phyloP scores from a whole-genome alignment of 1,140 invertebrate genomes.

The Drosophila nebulosa region DNA sequence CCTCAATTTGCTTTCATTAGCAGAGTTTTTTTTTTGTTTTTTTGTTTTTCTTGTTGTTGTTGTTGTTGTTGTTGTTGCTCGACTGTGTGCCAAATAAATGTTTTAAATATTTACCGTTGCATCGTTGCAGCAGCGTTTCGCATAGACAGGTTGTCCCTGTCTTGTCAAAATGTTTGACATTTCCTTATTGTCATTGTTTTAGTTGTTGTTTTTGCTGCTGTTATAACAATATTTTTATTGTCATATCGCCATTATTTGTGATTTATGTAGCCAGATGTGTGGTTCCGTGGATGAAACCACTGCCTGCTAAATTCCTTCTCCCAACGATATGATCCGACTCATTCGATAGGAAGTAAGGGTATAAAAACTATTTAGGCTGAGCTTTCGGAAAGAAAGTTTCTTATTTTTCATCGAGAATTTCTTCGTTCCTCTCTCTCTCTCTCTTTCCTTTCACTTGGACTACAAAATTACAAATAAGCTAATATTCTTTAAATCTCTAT shows the following conservation, averaged over 20 bases:
- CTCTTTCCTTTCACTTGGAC: too few species aligned
- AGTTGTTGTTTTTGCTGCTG: neutral
- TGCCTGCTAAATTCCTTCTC: too few species aligned
- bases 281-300: too few species aligned
- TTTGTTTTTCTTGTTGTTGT: neutral
- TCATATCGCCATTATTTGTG: neutral
- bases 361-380: too few species aligned
- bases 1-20: slow-evolving; percentile 9
- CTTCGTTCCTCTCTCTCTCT: too few species aligned
- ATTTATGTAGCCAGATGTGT: neutral
- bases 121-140: neutral
- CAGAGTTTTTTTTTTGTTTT: neutral
- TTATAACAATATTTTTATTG: neutral
- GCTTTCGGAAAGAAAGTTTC: too few species aligned
- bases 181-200: slow-evolving; percentile 4
- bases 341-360: too few species aligned
- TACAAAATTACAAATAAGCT: too few species aligned
- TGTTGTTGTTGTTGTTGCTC: too few species aligned
- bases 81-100: slow-evolving; percentile 2
- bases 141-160: slow-evolving; percentile 6
- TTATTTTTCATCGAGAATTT: too few species aligned
- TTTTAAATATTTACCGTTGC: slow-evolving; percentile 7
- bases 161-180: slow-evolving; percentile 6
- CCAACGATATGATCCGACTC: too few species aligned
- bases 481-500: neutral